These are phyloP conservation scores for Allolobophora icterica DNA, from an alignment of 2,888 invertebrate genomes.

Conservation along the genomic window DNA sequence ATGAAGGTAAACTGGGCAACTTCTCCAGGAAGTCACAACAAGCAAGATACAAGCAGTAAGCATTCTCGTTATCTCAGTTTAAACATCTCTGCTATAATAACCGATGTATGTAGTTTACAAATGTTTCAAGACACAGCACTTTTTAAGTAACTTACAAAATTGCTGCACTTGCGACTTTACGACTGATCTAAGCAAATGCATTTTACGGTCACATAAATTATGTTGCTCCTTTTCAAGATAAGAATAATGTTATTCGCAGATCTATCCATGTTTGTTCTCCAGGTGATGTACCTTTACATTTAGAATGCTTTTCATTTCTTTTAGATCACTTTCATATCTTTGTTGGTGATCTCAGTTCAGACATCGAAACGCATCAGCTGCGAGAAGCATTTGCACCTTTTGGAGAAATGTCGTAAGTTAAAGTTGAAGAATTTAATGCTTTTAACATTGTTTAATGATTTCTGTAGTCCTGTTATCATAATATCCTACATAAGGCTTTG, in stretches of 20 bases:
- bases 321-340: constrained; percentile 92
- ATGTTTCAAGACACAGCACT: no score
- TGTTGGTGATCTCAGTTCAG: constrained; percentile 97
- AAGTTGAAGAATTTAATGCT: not conserved
- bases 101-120: no score
- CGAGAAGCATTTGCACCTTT: constrained; percentile 97
- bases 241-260: not conserved
- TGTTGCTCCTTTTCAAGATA: not conserved
- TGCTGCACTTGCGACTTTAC: no score
- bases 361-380: constrained; percentile 96
- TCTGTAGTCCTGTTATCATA: no score
- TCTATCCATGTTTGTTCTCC: not conserved
- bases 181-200: not conserved
- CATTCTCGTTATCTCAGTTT: constrained; percentile 43
- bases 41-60: constrained; percentile 80
- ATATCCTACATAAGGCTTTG: no score
- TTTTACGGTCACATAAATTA: not conserved
- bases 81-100: no score
- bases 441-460: not conserved
- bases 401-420: constrained; percentile 49
- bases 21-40: constrained; percentile 86
- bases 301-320: not conserved
- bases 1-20: constrained; percentile 99
- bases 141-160: no score
- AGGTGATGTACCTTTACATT: not conserved